These are phyloP conservation scores for Hippasteria phrygiana DNA, from an alignment of 53 echinoderm and acorn worm genomes.

Conservation along the genomic window DNA sequence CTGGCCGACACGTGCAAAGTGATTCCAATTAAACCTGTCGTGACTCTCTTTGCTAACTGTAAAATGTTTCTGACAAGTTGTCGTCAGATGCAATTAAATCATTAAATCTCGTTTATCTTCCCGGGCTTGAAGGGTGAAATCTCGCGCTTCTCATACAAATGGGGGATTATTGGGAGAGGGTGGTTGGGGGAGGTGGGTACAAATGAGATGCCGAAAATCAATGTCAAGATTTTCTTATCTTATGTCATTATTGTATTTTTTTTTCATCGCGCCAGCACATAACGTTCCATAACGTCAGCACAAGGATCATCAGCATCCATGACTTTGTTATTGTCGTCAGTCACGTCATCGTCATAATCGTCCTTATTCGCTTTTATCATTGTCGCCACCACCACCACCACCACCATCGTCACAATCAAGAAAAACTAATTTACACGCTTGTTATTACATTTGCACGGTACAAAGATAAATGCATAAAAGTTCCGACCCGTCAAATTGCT, in stretches of 20 bases:
- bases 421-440: too few species aligned
- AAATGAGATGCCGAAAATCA: neutral
- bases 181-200: neutral
- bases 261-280: neutral
- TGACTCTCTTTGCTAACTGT: conserved; percentile 66
- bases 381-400: too few species aligned
- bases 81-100: conserved; percentile 70
- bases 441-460: too few species aligned
- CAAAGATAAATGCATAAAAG: too few species aligned
- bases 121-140: conserved; percentile 24
- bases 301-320: too few species aligned
- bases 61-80: conserved; percentile 68
- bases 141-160: neutral
- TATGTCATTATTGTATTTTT: neutral
- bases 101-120: conserved; percentile 66
- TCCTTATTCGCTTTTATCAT: too few species aligned
- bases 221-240: neutral
- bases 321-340: too few species aligned
- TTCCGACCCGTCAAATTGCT: too few species aligned
- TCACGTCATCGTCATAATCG: neutral
- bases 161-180: neutral
- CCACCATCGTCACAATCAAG: too few species aligned
- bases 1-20: conserved; percentile 68
- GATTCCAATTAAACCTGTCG: conserved; percentile 68
- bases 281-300: too few species aligned